phyloP scores from a whole-genome alignment of 2,888 invertebrate genomes.

The Tipula confusa region DNA sequence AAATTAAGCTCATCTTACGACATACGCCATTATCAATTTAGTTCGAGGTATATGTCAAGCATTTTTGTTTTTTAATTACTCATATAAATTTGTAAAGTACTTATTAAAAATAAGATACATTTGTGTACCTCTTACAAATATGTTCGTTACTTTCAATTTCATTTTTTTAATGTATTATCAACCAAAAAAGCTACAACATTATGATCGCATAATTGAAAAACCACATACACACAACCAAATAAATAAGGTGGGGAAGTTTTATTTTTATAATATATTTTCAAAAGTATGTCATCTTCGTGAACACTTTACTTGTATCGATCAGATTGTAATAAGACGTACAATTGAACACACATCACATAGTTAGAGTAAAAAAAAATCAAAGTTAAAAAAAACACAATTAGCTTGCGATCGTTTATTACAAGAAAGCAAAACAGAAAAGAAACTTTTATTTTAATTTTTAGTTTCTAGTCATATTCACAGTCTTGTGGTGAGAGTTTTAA shows the following conservation, averaged over 20 bases:
- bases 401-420: not conserved
- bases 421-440: not conserved
- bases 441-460: not conserved
- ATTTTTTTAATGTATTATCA: conserved; percentile 10
- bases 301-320: not conserved
- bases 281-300: not conserved
- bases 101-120: not conserved
- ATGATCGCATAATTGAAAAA: not conserved
- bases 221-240: not conserved
- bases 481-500: not conserved
- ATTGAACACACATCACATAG: not conserved
- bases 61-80: not conserved
- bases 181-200: not conserved
- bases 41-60: not conserved
- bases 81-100: not conserved
- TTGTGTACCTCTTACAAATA: not conserved
- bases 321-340: not conserved
- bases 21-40: not conserved
- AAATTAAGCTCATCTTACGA: not conserved
- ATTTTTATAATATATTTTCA: not conserved
- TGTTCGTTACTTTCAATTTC: not conserved
- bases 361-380: not conserved
- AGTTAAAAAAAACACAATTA: not conserved
- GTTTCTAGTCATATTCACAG: not conserved
- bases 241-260: not conserved